Evolutionary conservation across 2,113 vertebrate genomes (phyloP).

Genomic region (Nycticorax nycticorax): DNA sequence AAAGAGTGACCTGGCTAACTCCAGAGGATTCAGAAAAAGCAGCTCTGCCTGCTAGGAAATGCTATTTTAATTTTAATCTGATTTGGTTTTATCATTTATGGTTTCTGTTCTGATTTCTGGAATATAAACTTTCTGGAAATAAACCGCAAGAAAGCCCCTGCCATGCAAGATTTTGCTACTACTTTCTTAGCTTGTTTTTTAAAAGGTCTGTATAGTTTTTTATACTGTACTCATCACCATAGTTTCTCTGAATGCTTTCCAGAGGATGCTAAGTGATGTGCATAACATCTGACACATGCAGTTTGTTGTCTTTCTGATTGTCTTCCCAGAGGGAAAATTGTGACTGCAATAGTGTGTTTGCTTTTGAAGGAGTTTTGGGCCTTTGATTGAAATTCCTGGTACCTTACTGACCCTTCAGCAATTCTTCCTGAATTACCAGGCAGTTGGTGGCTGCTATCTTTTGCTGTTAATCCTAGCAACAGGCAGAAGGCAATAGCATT

Average conservation of each 20-base stretch:
- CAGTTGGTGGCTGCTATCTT: neutral
- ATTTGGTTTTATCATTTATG: neutral
- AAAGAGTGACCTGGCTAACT: neutral
- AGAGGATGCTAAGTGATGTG: neutral
- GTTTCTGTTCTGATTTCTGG: neutral
- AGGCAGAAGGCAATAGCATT: neutral
- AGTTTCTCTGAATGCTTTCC: slow-evolving; percentile 7
- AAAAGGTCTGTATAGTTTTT: neutral
- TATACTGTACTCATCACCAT: neutral
- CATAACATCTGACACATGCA: neutral
- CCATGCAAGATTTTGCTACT: neutral
- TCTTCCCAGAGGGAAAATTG: neutral
- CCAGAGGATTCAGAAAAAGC: neutral
- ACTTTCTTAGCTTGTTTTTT: neutral
- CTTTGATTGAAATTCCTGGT: neutral
- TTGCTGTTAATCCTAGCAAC: neutral
- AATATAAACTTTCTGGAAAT: neutral
- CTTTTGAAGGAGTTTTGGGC: neutral
- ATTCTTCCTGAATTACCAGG: neutral
- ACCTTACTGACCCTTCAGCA: neutral
- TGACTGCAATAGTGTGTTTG: neutral
- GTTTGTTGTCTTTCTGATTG: neutral
- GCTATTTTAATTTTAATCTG: neutral
- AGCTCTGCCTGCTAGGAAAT: neutral
- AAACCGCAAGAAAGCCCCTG: neutral